phyloP scores from a whole-genome alignment of 2,888 invertebrate species.

The Crepidodera aurea region DNA sequence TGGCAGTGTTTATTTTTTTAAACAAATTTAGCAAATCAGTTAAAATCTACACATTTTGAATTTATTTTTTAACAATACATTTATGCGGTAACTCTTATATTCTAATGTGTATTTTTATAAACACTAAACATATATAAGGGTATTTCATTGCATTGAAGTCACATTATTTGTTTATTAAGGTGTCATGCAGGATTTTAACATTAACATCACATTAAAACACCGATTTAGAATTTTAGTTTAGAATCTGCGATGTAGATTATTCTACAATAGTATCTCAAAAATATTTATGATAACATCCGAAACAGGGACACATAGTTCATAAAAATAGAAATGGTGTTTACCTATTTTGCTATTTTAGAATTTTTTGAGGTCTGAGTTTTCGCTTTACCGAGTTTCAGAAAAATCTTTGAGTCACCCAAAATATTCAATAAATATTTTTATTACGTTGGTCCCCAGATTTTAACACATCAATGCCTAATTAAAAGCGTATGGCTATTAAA shows the following conservation, averaged over 20 bases:
- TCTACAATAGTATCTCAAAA: constrained; percentile 13
- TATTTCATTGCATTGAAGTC: constrained; percentile 4
- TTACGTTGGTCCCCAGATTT: constrained; percentile 4
- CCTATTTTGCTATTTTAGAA: constrained; percentile 7
- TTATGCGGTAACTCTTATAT: neutral
- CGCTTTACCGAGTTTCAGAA: neutral
- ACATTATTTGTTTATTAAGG: constrained; percentile 5
- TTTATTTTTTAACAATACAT: neutral
- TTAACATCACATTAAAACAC: constrained; percentile 7
- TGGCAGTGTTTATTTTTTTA: too few species aligned
- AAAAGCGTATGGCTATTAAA: too few species aligned
- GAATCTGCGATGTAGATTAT: constrained; percentile 8
- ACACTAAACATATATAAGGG: neutral
- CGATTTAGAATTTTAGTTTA: constrained; percentile 5
- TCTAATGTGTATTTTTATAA: neutral
- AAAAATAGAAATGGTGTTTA: constrained; percentile 9
- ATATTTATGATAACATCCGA: constrained; percentile 7
- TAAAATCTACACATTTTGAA: too few species aligned
- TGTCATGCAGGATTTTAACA: constrained; percentile 7
- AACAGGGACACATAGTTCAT: constrained; percentile 2
- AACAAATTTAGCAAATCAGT: too few species aligned
- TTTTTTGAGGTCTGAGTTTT: constrained; percentile 3
- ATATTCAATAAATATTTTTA: neutral
- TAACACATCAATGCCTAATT: neutral
- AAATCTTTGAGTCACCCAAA: neutral